Evolutionary conservation across 2,797 vertebrate species (phyloP).

Genomic region (Amniataba percoides): DNA sequence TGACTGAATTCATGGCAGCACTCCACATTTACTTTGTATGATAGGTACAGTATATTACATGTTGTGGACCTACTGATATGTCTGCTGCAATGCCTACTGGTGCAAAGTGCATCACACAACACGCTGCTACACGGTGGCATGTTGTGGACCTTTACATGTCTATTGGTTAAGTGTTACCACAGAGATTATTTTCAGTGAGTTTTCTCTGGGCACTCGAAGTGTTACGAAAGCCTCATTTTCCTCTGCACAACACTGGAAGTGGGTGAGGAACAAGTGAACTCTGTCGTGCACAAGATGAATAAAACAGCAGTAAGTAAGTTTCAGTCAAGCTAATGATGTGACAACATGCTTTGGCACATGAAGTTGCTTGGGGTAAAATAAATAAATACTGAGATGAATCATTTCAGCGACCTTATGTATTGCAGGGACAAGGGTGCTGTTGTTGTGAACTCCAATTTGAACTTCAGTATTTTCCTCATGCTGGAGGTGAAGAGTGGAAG

Average conservation of each 20-base stretch:
- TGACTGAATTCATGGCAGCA: slow-evolving; percentile 8
- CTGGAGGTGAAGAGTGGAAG: too few relatives aligned
- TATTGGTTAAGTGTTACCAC: not conserved
- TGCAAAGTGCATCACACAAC: slow-evolving; percentile 12
- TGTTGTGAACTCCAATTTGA: not conserved
- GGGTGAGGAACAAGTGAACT: slow-evolving; percentile 4
- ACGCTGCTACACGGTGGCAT: not conserved
- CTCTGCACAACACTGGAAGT: not conserved
- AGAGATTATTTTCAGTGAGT: not conserved
- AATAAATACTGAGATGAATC: not conserved
- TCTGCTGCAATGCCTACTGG: not conserved
- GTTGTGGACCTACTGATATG: slow-evolving; percentile 5
- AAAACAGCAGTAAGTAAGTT: slow-evolving; percentile 1
- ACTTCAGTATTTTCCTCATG: too few relatives aligned
- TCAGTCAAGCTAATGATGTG: not conserved
- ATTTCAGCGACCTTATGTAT: not conserved
- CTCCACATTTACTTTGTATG: slow-evolving; percentile 24
- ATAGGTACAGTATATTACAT: slow-evolving; percentile 1
- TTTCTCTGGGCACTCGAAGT: not conserved
- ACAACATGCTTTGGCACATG: not conserved
- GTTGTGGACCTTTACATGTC: not conserved
- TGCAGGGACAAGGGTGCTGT: not conserved
- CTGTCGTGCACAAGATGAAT: slow-evolving; percentile 1
- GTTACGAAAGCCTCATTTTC: slow-evolving; percentile 9
- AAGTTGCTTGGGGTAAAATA: not conserved